Evolutionary conservation across 2,113 vertebrate genomes (phyloP).

Genomic region (Cygnus buccinator): DNA sequence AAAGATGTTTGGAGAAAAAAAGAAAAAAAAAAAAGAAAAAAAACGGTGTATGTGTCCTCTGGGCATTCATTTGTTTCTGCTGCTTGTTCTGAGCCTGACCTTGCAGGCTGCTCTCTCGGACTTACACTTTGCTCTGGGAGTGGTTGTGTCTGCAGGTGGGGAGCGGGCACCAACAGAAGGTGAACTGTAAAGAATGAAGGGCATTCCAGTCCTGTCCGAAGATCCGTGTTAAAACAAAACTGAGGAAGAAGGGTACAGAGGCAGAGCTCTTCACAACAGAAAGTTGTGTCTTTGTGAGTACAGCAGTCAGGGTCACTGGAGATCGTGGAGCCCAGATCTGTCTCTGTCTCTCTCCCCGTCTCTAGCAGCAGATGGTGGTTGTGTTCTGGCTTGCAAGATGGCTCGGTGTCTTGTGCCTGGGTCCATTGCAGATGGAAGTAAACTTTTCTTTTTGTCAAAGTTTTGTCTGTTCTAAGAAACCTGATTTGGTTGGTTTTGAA

Average conservation of each 20-base stretch:
- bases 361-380: not conserved
- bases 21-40: not conserved
- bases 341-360: not conserved
- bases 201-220: not conserved
- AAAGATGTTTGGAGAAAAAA: not conserved
- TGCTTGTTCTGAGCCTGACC: not conserved
- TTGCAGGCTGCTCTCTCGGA: not conserved
- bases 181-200: not conserved
- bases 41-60: not conserved
- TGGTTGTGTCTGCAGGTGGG: not conserved
- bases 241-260: not conserved
- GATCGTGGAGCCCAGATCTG: not conserved
- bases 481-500: not conserved
- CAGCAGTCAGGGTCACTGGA: not conserved
- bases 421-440: fast-evolving
- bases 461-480: not conserved
- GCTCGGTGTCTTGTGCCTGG: not conserved
- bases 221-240: not conserved
- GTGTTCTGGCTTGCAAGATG: not conserved
- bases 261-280: not conserved
- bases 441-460: not conserved
- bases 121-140: not conserved
- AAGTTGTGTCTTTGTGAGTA: not conserved
- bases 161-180: not conserved
- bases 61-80: not conserved